phyloP scores from a whole-genome alignment of 2,797 vertebrate genomes.

The Gephyroberyx darwinii region DNA sequence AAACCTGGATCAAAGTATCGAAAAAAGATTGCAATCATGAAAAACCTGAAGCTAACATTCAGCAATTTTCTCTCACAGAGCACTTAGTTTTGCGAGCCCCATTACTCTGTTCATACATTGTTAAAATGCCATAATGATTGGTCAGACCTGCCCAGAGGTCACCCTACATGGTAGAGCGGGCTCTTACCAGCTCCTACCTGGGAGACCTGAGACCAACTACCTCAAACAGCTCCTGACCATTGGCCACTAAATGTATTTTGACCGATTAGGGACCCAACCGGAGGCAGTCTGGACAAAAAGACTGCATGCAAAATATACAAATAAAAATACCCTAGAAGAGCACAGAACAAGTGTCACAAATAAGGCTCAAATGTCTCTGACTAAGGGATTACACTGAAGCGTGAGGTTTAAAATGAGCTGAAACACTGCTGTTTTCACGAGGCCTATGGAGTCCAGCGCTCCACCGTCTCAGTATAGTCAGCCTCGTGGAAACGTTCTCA shows the following conservation, averaged over 20 bases:
- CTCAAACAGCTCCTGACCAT: too few relatives aligned
- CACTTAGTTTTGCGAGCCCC: too few relatives aligned
- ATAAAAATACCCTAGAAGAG: conserved; percentile 19
- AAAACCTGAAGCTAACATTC: background rate
- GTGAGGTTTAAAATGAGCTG: conserved; percentile 1
- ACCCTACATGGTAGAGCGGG: too few relatives aligned
- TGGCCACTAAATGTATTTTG: conserved; percentile 8
- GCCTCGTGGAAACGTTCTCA: conserved; percentile 77
- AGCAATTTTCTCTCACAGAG: background rate
- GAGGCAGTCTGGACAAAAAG: conserved; percentile 20
- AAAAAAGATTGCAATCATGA: background rate
- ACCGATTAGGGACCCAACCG: conserved; percentile 17
- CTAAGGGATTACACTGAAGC: conserved; percentile 12
- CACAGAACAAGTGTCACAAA: conserved; percentile 16
- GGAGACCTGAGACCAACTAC: too few relatives aligned
- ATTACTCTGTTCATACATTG: too few relatives aligned
- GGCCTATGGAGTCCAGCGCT: conserved; percentile 35
- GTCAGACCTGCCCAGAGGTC: too few relatives aligned
- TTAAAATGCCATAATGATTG: too few relatives aligned
- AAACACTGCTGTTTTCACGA: conserved; percentile 9
- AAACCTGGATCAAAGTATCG: background rate
- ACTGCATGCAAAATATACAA: conserved; percentile 60
- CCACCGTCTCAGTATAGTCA: conserved; percentile 52
- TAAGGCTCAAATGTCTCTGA: conserved; percentile 27
- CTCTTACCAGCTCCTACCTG: too few relatives aligned